Evolutionary conservation across 2,888 invertebrate species (phyloP), one percentile per base, ranked within the genome.

Genomic region (Drosophila limbata): DNA sequence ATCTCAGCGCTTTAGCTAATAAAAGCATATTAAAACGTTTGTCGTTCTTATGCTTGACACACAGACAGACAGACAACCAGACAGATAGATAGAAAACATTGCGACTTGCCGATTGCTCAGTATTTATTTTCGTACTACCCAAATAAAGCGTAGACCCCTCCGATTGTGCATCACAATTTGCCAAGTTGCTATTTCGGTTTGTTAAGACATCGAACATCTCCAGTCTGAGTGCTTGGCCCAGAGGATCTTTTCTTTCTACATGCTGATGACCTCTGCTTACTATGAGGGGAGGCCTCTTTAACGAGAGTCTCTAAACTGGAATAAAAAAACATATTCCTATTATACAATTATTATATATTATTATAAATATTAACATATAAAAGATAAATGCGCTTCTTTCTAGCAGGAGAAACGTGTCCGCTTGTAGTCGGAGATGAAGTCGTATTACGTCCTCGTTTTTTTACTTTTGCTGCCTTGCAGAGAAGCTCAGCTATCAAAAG

Each of bases 1-100:
- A 69, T 65, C 66, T 56, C 71, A 53, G 33, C 39, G 64, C 64
- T 47, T 44, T 77, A 53, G 71, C 79, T 79, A 84, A 86, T 86
- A 84, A 84, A 88, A 81, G 73, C 64, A 69, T 85, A 85, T 86
- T 81, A 79, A 86, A 77, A 74, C 69, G 77, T 80, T 69, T 65
- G 62, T 65, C 68, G 67, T 73, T 76, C 75, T 44, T 62, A 56
- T 53, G 70, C 59, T 59, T 65, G 76, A 77, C 77, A 73, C 45
- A 39, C 72, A 61, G 77, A 59, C 65, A 55, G 73, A 57, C 53
- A 59, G 25, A n/a, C n/a, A n/a, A 25, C 25, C 63, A 65, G 72
- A 73, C 61, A 51, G 60, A n/a, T n/a, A n/a, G n/a, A 66, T 63
- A 57, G 65, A 74, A 79, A 62, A 70, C 70, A 73, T 78, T 69